Percentiles rank a stretch among this genome's conserved stretches.
Conservation (phyloP, 2,113 vertebrate genomes). For the Peucedramus taeniatus region DNA sequence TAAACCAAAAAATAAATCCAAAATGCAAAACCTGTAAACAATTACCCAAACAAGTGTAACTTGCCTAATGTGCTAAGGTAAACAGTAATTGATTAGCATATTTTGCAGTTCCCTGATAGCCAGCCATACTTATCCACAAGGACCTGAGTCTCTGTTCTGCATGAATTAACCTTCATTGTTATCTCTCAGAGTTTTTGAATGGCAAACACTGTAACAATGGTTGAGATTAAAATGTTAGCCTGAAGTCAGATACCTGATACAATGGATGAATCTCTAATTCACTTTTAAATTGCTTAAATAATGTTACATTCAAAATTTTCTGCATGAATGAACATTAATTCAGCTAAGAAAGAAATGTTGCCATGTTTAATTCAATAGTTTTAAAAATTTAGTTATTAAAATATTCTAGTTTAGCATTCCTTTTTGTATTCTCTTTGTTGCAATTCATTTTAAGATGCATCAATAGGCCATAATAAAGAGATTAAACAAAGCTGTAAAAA, state of each 20-base stretch:
- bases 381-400: slow-evolving; percentile 34
- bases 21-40: neutral
- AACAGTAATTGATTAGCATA: neutral
- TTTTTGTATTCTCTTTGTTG: neutral
- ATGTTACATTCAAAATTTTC: slow-evolving; percentile 49
- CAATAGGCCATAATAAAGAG: neutral
- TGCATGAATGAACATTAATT: slow-evolving; percentile 45
- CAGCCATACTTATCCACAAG: neutral
- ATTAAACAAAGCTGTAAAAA: neutral
- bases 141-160: neutral
- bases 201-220: slow-evolving; percentile 12
- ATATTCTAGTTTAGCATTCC: slow-evolving; percentile 17
- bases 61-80: neutral
- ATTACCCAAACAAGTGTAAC: neutral
- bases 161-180: slow-evolving; percentile 45
- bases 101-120: neutral
- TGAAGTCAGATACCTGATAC: slow-evolving; percentile 51
- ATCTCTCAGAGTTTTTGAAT: slow-evolving; percentile 22
- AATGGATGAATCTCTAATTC: slow-evolving; percentile 52
- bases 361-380: slow-evolving; percentile 64
- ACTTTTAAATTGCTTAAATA: slow-evolving; percentile 59
- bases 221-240: slow-evolving; percentile 49
- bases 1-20: neutral
- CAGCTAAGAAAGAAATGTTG: slow-evolving; percentile 14
- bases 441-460: neutral